A percentile compares a stretch with the other conserved stretches of the same genome.
phyloP scores from a whole-genome alignment of 92 coral and sea anemone species.

The Pocillopora grandis region DNA sequence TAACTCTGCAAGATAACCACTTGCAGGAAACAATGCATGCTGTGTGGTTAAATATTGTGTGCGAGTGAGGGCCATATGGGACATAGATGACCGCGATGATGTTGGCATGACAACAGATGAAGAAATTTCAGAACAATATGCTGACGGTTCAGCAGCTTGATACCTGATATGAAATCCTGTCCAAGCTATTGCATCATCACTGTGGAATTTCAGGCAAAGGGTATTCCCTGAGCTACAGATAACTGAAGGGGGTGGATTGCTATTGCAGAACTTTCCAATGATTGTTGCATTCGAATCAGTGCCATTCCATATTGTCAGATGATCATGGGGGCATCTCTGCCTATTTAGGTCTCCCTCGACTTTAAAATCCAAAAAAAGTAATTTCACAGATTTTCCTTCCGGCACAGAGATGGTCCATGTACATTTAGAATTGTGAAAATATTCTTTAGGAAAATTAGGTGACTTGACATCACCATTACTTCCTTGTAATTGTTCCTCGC shows the following conservation, averaged over 20 bases:
- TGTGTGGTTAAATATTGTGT: slow-evolving; percentile 13
- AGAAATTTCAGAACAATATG: slow-evolving; percentile 54
- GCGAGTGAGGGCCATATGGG: slow-evolving; percentile 5
- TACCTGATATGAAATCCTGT: slow-evolving; percentile 65
- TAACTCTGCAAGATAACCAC: neutral
- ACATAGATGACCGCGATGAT: slow-evolving; percentile 34
- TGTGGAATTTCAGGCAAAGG: slow-evolving; percentile 57
- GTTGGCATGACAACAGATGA: slow-evolving; percentile 47
- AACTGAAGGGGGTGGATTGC: slow-evolving; percentile 66
- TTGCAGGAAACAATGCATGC: slow-evolving; percentile 18
- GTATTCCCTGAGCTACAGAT: slow-evolving; percentile 70
- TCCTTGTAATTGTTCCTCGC: slow-evolving; percentile 59
- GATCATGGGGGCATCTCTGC: slow-evolving; percentile 70
- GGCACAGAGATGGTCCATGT: slow-evolving; percentile 76
- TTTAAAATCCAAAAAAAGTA: slow-evolving; percentile 66
- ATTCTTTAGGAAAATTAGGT: slow-evolving; percentile 68
- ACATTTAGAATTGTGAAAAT: slow-evolving; percentile 79
- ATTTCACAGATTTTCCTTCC: slow-evolving; percentile 63
- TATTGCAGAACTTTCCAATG: slow-evolving; percentile 78
- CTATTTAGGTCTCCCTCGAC: slow-evolving; percentile 68
- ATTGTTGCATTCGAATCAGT: slow-evolving; percentile 49
- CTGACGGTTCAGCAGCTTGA: slow-evolving; percentile 54
- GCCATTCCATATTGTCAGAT: slow-evolving; percentile 70
- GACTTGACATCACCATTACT: slow-evolving; percentile 52
- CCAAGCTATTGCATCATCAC: slow-evolving; percentile 75